phyloP scores from a whole-genome alignment of 2,113 vertebrate genomes.

The Cryptoleucopteryx plumbea region DNA sequence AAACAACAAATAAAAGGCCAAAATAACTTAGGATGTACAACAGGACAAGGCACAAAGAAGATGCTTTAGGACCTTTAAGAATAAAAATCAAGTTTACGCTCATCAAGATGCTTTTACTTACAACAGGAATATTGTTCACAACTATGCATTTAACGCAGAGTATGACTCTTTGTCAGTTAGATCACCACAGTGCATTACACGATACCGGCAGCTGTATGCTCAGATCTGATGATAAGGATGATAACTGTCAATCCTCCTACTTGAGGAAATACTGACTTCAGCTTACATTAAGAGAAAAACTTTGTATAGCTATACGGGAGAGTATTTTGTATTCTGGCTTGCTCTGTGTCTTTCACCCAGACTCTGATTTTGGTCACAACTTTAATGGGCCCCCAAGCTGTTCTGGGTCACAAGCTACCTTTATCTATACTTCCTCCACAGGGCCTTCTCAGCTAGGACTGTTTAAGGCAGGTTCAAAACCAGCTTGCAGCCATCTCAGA shows the following conservation, averaged over 20 bases:
- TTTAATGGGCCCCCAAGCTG: neutral
- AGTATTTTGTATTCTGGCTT: neutral
- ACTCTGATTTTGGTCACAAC: neutral
- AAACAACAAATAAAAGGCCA: neutral
- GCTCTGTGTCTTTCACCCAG: neutral
- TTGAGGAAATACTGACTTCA: neutral
- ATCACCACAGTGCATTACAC: neutral
- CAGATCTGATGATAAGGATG: neutral
- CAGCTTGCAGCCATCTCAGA: neutral
- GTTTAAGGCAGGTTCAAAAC: neutral
- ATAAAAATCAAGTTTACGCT: neutral
- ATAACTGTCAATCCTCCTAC: neutral
- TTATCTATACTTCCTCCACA: accelerated
- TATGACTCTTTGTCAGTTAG: neutral
- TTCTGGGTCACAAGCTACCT: neutral
- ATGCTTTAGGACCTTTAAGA: neutral
- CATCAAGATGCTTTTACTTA: neutral
- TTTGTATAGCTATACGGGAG: neutral
- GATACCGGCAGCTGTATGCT: neutral
- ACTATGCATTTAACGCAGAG: neutral
- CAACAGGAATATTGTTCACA: neutral
- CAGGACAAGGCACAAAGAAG: neutral
- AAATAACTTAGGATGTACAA: neutral
- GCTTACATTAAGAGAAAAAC: neutral
- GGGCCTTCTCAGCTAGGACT: neutral